These are phyloP conservation scores for Microcebus griseorufus DNA, from an alignment of 2,113 vertebrate genomes.

Conservation along the genomic window DNA sequence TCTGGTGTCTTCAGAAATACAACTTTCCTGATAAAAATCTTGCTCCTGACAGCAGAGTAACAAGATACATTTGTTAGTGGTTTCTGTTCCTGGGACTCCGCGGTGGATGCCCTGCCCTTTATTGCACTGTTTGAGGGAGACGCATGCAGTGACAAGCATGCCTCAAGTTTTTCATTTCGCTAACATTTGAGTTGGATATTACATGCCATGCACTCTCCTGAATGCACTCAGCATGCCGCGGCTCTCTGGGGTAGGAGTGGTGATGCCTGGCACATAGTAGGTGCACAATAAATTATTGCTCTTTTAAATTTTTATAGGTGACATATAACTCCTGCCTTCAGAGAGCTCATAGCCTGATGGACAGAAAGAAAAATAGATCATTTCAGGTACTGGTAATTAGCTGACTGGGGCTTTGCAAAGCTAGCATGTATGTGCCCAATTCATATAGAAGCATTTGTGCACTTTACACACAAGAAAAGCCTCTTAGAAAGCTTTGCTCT, in stretches of 20 bases:
- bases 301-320: background rate
- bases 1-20: conserved; percentile 81
- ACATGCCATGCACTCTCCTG: background rate
- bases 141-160: conserved; percentile 59
- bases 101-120: conserved; percentile 64
- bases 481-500: background rate
- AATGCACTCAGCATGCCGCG: fast-evolving
- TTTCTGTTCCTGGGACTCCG: conserved; percentile 71
- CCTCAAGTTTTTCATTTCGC: conserved; percentile 17
- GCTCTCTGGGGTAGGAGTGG: fast-evolving
- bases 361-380: no score
- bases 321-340: background rate
- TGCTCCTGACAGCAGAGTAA: conserved; percentile 81
- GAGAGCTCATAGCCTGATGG: background rate
- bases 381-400: background rate
- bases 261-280: background rate
- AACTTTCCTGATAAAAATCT: conserved; percentile 85
- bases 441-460: background rate
- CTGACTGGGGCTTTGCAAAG: background rate
- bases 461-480: background rate
- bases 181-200: background rate
- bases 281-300: background rate
- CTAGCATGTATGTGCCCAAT: fast-evolving
- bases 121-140: conserved; percentile 54
- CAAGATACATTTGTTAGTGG: conserved; percentile 82